A percentile compares a stretch with the other conserved stretches of the same genome.
Conservation (phyloP, 2,888 invertebrate genomes). For the Brenthis hecate region DNA sequence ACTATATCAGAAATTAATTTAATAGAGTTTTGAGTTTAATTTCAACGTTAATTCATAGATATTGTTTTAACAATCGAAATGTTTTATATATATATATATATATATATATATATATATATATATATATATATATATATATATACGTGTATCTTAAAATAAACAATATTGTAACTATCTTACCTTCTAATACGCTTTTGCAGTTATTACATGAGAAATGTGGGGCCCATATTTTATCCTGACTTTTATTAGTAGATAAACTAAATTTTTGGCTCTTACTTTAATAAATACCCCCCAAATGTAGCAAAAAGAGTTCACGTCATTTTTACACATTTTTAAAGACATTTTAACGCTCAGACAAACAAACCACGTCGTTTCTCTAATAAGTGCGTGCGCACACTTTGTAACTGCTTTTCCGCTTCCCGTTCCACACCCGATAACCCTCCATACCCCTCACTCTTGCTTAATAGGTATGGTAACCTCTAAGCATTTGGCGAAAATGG, state of each 20-base stretch:
- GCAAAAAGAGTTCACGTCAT: neutral
- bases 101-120: too few relatives aligned
- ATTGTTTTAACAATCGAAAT: too few relatives aligned
- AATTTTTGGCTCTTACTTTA: slow-evolving; percentile 15
- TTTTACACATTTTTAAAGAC: neutral
- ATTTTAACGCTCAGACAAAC: neutral
- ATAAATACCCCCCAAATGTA: neutral
- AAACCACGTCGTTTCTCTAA: too few relatives aligned
- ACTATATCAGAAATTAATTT: neutral
- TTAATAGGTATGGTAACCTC: too few relatives aligned
- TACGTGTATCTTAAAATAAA: too few relatives aligned
- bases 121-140: too few relatives aligned
- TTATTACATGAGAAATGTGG: slow-evolving; percentile 11
- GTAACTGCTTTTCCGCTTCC: neutral
- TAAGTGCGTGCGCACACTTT: neutral
- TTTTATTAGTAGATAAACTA: slow-evolving; percentile 13
- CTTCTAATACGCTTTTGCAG: slow-evolving; percentile 25
- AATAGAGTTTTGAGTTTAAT: too few relatives aligned
- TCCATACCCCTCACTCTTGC: neutral
- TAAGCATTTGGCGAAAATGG: too few relatives aligned
- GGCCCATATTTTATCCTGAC: slow-evolving; percentile 7
- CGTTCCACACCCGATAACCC: neutral
- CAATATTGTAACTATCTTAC: slow-evolving; percentile 1
- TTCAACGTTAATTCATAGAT: too few relatives aligned
- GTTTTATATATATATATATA: too few relatives aligned